These are phyloP conservation scores for Epinephelus malabaricus DNA, from an alignment of 2,797 vertebrate species.

Conservation along the genomic window DNA sequence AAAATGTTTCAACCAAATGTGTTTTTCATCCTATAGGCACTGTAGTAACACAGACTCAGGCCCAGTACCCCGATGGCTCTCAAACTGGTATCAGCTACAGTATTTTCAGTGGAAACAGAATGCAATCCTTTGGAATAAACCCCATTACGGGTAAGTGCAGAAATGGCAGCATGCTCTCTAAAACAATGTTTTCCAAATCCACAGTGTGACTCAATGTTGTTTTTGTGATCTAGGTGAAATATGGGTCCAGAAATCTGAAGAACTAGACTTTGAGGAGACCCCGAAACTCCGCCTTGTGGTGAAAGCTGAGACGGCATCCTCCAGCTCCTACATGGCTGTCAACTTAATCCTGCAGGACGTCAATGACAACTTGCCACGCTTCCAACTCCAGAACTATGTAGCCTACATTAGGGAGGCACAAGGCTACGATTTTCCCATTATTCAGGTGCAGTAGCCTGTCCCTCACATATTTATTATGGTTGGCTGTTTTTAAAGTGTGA, in stretches of 20 bases:
- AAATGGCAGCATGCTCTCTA: neutral
- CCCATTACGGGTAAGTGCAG: constrained; percentile 88
- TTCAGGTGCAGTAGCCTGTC: constrained; percentile 88
- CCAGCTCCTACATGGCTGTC: constrained; percentile 92
- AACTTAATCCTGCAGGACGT: constrained; percentile 95
- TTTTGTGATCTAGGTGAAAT: constrained; percentile 87
- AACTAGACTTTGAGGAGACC: constrained; percentile 91
- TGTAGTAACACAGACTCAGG: constrained; percentile 88
- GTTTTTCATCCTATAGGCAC: constrained; percentile 85
- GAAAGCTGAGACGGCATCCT: constrained; percentile 92
- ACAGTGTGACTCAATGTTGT: constrained; percentile 24
- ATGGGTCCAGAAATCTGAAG: constrained; percentile 88
- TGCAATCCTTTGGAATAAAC: constrained; percentile 92
- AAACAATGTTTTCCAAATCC: constrained; percentile 19
- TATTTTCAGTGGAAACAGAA: constrained; percentile 94
- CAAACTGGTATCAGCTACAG: constrained; percentile 92
- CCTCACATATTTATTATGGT: constrained; percentile 59
- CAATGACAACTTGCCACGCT: constrained; percentile 96
- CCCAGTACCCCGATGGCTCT: constrained; percentile 89
- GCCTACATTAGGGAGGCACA: constrained; percentile 95
- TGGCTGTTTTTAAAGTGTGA: constrained; percentile 69
- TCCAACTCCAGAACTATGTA: constrained; percentile 95
- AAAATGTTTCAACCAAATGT: constrained; percentile 26
- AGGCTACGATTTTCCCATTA: constrained; percentile 92
- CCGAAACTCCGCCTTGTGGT: constrained; percentile 93